phyloP scores from a whole-genome alignment of 2,888 invertebrate genomes.

The Synergus itoensis region DNA sequence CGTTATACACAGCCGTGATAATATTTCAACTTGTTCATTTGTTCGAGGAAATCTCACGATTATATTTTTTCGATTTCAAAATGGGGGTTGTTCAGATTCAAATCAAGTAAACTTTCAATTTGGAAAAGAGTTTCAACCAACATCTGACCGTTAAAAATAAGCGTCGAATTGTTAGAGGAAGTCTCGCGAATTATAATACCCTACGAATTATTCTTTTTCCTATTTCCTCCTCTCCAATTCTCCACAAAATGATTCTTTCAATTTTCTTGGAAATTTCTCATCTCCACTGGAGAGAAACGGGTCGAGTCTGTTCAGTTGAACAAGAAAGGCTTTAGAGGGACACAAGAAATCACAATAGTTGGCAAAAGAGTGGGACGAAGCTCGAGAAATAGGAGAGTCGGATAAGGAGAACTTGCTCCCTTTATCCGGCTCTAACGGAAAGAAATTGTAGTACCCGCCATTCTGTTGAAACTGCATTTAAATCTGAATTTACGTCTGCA shows the following conservation, averaged over 20 bases:
- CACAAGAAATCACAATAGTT: conserved; percentile 32
- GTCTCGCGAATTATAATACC: not conserved
- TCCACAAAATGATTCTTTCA: conserved; percentile 11
- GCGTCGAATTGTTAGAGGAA: not conserved
- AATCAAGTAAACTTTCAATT: not conserved
- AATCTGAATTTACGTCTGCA: conserved; percentile 63
- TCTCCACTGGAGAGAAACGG: conserved; percentile 26
- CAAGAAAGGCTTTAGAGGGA: conserved; percentile 35
- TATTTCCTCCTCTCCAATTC: not conserved
- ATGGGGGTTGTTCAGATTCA: not conserved
- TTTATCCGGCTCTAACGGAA: conserved; percentile 24
- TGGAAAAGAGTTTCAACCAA: not conserved
- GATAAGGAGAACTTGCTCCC: conserved; percentile 19
- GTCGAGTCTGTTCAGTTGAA: not conserved
- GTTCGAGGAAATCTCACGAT: not conserved
- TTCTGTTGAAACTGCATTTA: conserved; percentile 57
- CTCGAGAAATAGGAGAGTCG: conserved; percentile 6
- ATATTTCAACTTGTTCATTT: not conserved
- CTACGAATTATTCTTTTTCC: not conserved
- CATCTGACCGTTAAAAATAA: not conserved
- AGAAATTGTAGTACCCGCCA: conserved; percentile 41
- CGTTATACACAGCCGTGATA: not conserved
- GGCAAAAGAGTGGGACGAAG: conserved; percentile 14
- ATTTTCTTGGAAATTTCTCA: conserved; percentile 35
- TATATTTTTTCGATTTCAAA: not conserved